Conservation (phyloP, 2,113 vertebrate genomes). For the Cochlearius cochlearius region DNA sequence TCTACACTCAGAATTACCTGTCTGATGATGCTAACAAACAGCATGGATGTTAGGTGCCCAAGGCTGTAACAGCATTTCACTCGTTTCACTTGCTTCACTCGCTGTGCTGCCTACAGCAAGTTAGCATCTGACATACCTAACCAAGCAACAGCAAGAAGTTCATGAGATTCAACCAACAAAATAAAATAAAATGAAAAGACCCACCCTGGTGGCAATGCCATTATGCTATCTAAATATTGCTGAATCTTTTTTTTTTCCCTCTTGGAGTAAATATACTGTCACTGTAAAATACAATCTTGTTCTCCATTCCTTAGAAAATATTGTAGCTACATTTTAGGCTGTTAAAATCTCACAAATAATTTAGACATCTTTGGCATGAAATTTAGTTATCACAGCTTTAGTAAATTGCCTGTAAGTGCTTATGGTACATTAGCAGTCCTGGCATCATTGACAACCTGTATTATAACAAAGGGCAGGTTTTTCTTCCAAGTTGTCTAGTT, state of each 20-base stretch:
- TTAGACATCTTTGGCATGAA: background rate
- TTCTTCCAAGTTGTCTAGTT: background rate
- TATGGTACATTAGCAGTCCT: background rate
- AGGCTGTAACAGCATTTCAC: background rate
- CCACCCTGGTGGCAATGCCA: background rate
- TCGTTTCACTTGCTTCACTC: background rate
- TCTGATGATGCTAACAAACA: conserved; percentile 33
- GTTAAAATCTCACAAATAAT: conserved; percentile 8
- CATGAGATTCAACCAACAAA: background rate
- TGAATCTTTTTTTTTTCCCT: background rate
- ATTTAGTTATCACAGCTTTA: background rate
- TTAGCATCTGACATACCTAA: background rate
- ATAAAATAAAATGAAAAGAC: background rate
- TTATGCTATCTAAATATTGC: background rate
- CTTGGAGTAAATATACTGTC: background rate
- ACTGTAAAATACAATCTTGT: background rate
- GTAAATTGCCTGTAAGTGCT: background rate
- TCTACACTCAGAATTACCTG: background rate
- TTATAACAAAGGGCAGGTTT: background rate
- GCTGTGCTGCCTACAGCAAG: background rate
- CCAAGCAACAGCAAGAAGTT: background rate
- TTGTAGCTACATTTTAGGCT: background rate
- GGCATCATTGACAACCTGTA: background rate
- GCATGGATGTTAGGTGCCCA: background rate
- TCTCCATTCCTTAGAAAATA: background rate